Evolutionary conservation across 2,113 vertebrate species (phyloP), one percentile per base, ranked within the genome.

Genomic region (Fukomys damarensis): DNA sequence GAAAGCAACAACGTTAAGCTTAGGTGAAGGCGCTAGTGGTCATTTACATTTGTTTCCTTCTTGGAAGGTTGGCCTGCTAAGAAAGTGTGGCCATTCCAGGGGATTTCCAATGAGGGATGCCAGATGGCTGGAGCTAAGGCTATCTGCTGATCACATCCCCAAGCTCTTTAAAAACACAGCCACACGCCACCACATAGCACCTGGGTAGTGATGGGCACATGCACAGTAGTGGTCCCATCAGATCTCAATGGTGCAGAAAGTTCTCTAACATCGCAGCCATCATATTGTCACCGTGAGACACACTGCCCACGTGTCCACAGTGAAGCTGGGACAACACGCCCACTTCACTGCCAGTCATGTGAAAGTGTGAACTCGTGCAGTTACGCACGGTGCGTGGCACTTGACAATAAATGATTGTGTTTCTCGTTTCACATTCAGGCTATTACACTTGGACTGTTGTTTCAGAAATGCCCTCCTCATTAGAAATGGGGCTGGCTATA

Each of bases 21-120:
- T 80, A 0, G 2, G 28, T 14, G 24, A 79, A 80, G 22, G 26
- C 32, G 7, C 46, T 26, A 52, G 58, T 35, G 28, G 38, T 35
- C 17, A 24, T 66, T 65, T n/a, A 52, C 24, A 30, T 86, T 93
- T 91, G 41, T 85, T 91, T 93, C 83, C 89, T 28, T 59, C 80
- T 32, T 20, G 17, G 56, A 59, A 38, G 30, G 12, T 28, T 65
- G 65, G 8, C 86, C 41, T 19, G 52, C 61, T 90, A 70, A 70
- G 65, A 77, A 87, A 49, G 46, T 2, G 3, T 7, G 35, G 58
- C 80, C 41, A 0, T 59, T 52, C 14, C 1, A 24, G 3, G 46
- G 38, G 63, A 32, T 68, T 76, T 90, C 80, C 30, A 63, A 5
- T 72, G 13, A 49, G 59, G 59, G n/a, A n/a, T 22, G 10, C 41